phyloP scores from a whole-genome alignment of 2,888 invertebrate genomes.

The Orgyia antiqua region DNA sequence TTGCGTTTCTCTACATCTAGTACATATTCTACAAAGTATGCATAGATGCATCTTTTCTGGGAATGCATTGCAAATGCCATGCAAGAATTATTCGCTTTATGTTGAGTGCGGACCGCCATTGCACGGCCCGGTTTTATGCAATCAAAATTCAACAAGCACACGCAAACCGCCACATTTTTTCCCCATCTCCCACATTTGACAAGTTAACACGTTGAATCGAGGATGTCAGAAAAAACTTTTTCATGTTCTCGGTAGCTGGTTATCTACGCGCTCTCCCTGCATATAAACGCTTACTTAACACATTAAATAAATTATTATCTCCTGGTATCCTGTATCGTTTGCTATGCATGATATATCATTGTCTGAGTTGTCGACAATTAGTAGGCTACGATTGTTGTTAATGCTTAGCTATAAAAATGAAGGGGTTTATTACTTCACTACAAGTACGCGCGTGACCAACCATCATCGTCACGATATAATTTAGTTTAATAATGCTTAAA shows the following conservation, averaged over 20 bases:
- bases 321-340: constrained; percentile 21
- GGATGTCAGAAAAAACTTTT: constrained; percentile 50
- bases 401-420: constrained; percentile 30
- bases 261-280: constrained; percentile 28
- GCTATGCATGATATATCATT: constrained; percentile 24
- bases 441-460: constrained; percentile 30
- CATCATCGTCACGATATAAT: constrained; percentile 38
- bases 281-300: constrained; percentile 43
- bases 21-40: too few species aligned
- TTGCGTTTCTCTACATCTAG: too few species aligned
- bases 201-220: constrained; percentile 51
- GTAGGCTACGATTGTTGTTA: constrained; percentile 33
- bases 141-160: constrained; percentile 53
- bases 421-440: constrained; percentile 21
- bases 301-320: constrained; percentile 35
- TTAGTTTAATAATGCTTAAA: constrained; percentile 35
- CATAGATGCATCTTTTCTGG: too few species aligned
- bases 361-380: constrained; percentile 31
- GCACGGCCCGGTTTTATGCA: constrained; percentile 27
- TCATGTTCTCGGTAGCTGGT: constrained; percentile 32
- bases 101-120: constrained; percentile 17
- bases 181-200: constrained; percentile 43
- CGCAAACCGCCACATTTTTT: constrained; percentile 41
- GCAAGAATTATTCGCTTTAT: constrained; percentile 20
- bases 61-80: constrained; percentile 29